Conservation (phyloP, 2,797 vertebrate species). For the Myotis findleyi region DNA sequence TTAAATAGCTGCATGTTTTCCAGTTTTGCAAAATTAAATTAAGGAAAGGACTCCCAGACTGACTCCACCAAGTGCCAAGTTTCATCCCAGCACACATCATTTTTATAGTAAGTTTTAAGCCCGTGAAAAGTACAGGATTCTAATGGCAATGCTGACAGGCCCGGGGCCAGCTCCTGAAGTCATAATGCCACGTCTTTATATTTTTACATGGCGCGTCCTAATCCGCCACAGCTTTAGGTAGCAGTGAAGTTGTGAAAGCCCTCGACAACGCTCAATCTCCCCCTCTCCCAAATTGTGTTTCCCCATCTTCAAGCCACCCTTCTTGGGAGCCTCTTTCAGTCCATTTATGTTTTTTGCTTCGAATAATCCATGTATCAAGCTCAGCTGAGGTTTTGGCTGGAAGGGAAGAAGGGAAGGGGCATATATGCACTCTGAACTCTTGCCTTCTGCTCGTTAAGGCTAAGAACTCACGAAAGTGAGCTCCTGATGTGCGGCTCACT, state of each 20-base stretch:
- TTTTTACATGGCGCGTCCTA: slow-evolving; percentile 54
- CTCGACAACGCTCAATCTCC: neutral
- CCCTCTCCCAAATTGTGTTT: neutral
- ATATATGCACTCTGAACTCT: neutral
- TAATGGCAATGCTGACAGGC: slow-evolving; percentile 67
- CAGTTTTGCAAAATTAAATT: slow-evolving; percentile 75
- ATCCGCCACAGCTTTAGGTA: slow-evolving; percentile 55
- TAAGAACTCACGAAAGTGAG: neutral
- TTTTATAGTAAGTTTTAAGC: slow-evolving; percentile 77
- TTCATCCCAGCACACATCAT: slow-evolving; percentile 81
- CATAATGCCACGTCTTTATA: slow-evolving; percentile 59
- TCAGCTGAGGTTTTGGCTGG: neutral
- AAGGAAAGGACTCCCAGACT: slow-evolving; percentile 77
- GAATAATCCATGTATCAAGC: neutral
- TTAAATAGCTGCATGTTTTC: slow-evolving; percentile 57
- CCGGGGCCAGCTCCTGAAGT: slow-evolving; percentile 70
- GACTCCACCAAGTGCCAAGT: slow-evolving; percentile 74
- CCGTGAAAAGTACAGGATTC: slow-evolving; percentile 56
- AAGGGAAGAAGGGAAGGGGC: neutral
- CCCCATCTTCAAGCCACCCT: neutral
- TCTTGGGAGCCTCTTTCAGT: neutral
- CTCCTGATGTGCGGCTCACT: neutral
- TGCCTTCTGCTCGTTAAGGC: slow-evolving; percentile 24
- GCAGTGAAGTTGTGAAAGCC: slow-evolving; percentile 41
- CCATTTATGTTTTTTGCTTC: neutral